Evolutionary conservation across 2,888 invertebrate genomes (phyloP), one percentile per base, ranked within the genome.

Genomic region (Cactoblastis cactorum): DNA sequence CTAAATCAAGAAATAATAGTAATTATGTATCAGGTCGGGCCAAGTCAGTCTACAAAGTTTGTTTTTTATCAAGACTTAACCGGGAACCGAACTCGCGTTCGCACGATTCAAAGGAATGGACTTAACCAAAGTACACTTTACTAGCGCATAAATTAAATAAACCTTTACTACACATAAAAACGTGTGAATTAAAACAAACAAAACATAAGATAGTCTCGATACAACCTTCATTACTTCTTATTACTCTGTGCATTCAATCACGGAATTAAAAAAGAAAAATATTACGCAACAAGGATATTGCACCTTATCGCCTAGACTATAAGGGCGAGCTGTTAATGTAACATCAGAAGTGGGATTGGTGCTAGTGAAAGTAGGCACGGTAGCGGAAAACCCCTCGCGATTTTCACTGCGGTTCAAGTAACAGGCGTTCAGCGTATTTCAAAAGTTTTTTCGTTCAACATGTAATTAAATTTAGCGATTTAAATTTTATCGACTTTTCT

Each of bases 321-420:
- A 43, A 28, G 43, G 15, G 5, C 3, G 1, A 11, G 15, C 17
- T 6, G 15, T 52, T 54, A 62, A 58, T 61, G 52, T 59, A 63
- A 61, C 62, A 66, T 62, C 62, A 67, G 69, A 63, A 67, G 69
- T 68, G 62, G 59, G 53, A 62, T 54, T 58, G 53, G 55, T 59
- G 54, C 53, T 39, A 65, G 71, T 70, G 71, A 71, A 71, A 71
- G 71, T 71, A 62, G 65, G 51, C 60, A 57, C 58, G 55, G 54
- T 55, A 53, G 57, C 59, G 58, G 66, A 62, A 71, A 70, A 66
- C 64, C 60, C 57, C 50, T 63, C n/a, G 57, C 56, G 53, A 55
- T 53, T 54, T 53, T 49, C 12, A 41, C 9, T 52, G 47, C 54
- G 59, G 61, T 51, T 8, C 45, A 56, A 57, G 43, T 50, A 1